Evolutionary conservation across 1,140 invertebrate genomes (phyloP), one percentile per base, ranked within the genome.

Genomic region (Drosophila kanapiae): DNA sequence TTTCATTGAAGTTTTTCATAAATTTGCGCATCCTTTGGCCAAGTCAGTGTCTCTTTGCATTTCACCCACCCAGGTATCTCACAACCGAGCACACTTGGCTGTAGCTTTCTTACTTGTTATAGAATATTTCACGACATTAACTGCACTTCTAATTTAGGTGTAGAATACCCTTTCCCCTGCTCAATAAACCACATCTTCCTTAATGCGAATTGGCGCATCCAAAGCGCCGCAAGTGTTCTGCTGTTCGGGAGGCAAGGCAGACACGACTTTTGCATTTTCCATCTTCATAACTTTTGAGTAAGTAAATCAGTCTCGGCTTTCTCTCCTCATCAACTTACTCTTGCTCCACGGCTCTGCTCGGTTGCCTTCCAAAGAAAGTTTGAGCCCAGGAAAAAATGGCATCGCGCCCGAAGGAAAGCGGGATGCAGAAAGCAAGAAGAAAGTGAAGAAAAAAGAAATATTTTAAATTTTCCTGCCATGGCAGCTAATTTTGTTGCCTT

Each of bases 221-320:
- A 49, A 60, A 76, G n/a, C 31, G 48, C 72, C 62, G 8, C 35
- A 40, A 60, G 75, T 10, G 14, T 35, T 53, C 49, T n/a, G 10
- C 42, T 43, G 23, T 54, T 42, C 23, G 16, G 35, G n/a, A 38
- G 27, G 35, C 31, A 60, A 60, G 51, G 60, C 65, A 71, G 76
- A 91, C 87, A 91, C 87, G 87, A 91, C 87, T 91, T 91, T 86
- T 91, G 87, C 86, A 91, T 91, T 91, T 86, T 87, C 76, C 84
- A 87, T 69, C 59, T 77, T 71, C 80, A 87, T 88, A 87, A 87
- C 84, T 87, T 88, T 83, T 72, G 18, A 69, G 76, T 37, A 65
- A 87, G 78, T 75, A 80, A 87, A 82, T 87, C 62, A 69, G 48
- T 45, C 53, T 35, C 27, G 64, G 58, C 51, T 82, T 71, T 49